phyloP scores from a whole-genome alignment of 1,140 invertebrate species.

The Ladona fulva region DNA sequence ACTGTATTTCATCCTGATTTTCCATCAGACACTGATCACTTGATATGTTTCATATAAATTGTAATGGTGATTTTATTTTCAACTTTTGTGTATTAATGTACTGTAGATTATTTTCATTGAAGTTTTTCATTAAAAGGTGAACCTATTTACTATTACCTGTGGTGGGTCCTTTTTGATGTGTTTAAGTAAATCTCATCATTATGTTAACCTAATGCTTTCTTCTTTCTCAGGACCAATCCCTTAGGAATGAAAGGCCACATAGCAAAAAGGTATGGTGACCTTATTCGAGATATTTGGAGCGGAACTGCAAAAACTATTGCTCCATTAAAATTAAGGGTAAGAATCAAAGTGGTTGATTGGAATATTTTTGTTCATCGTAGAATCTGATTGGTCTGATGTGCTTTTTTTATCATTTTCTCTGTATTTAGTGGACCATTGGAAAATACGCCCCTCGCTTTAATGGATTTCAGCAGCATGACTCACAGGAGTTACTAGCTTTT shows the following conservation, averaged over 20 bases:
- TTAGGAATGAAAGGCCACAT: constrained; percentile 74
- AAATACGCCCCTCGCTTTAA: constrained; percentile 75
- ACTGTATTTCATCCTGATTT: no score
- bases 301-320: constrained; percentile 69
- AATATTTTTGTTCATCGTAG: not conserved
- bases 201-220: not conserved
- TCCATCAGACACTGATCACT: no score
- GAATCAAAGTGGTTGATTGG: constrained; percentile 18
- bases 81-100: no score
- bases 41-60: no score
- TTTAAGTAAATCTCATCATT: no score
- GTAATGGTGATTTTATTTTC: no score
- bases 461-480: constrained; percentile 82
- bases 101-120: no score
- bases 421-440: constrained; percentile 61
- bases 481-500: constrained; percentile 80
- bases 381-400: no score
- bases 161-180: no score
- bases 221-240: constrained; percentile 56
- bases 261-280: constrained; percentile 71
- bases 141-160: no score
- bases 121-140: no score
- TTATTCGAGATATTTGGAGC: constrained; percentile 79
- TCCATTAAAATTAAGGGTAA: constrained; percentile 66
- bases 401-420: constrained; percentile 17